Conservation (phyloP, 2,113 vertebrate genomes). For the Sterrhoptilus dennistouni region DNA sequence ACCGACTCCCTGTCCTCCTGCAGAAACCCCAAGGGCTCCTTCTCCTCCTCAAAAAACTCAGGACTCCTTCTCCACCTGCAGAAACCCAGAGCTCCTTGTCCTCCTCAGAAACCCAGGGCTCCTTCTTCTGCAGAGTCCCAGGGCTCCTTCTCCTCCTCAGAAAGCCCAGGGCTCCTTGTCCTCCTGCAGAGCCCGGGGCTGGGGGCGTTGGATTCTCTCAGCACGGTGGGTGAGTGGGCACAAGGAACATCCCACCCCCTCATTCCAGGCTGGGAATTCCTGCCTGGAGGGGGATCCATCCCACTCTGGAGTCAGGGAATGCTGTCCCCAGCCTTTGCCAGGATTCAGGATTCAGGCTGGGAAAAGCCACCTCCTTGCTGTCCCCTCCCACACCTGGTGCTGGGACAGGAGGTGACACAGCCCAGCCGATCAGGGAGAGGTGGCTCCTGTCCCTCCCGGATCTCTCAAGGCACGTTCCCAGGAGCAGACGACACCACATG, state of each 20-base stretch:
- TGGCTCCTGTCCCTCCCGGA: neutral
- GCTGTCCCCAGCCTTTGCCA: neutral
- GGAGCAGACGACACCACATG: neutral
- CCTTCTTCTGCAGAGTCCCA: too few relatives aligned
- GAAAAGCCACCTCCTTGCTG: neutral
- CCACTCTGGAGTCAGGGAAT: neutral
- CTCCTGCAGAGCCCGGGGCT: neutral
- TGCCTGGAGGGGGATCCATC: neutral
- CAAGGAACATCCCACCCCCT: neutral
- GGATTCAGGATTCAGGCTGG: neutral
- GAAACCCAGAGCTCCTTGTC: neutral
- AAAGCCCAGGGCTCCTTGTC: neutral
- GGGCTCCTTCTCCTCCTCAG: too few relatives aligned
- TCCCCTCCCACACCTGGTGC: fast-evolving
- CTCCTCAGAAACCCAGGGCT: too few relatives aligned
- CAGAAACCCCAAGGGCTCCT: neutral
- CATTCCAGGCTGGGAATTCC: neutral
- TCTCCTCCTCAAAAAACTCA: neutral
- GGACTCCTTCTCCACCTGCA: neutral
- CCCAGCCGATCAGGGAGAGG: fast-evolving
- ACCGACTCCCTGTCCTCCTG: too few relatives aligned
- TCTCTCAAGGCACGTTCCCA: neutral
- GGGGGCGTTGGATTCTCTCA: neutral
- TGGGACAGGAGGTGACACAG: neutral
- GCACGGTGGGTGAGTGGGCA: fast-evolving